These are phyloP conservation scores for Eupeodes corollae DNA, from an alignment of 1,140 invertebrate species.

Conservation along the genomic window DNA sequence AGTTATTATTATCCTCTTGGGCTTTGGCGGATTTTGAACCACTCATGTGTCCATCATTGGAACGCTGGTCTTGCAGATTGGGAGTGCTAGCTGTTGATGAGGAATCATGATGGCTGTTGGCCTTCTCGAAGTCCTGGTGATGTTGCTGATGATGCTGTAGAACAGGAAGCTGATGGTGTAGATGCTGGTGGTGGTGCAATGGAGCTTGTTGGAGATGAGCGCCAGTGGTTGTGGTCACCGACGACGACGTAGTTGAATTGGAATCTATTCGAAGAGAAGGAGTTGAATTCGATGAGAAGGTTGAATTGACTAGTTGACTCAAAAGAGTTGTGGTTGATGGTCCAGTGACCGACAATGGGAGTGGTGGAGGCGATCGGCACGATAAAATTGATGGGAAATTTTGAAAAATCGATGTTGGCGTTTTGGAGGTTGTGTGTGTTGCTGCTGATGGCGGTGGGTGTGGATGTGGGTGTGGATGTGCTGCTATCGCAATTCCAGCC, in stretches of 20 bases:
- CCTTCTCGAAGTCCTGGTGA: neutral
- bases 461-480: constrained; percentile 12
- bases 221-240: constrained; percentile 3
- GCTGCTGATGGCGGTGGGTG: constrained; percentile 22
- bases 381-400: constrained; percentile 17
- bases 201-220: neutral
- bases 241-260: constrained; percentile 16
- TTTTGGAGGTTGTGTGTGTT: constrained; percentile 15
- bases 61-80: constrained; percentile 15
- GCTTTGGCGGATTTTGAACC: neutral
- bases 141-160: constrained; percentile 12
- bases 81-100: constrained; percentile 33
- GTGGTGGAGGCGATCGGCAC: constrained; percentile 36
- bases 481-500: constrained; percentile 18
- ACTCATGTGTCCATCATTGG: constrained; percentile 4
- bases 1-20: constrained; percentile 28
- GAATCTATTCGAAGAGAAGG: constrained; percentile 17
- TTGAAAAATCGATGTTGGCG: constrained; percentile 22
- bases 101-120: constrained; percentile 18
- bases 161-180: constrained; percentile 14
- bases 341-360: constrained; percentile 23
- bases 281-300: constrained; percentile 19
- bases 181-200: constrained; percentile 6
- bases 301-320: constrained; percentile 37
- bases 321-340: constrained; percentile 33